A percentile compares a stretch with the other conserved stretches of the same genome.
phyloP scores from a whole-genome alignment of 1,140 invertebrate species.

The Heliconius congener region DNA sequence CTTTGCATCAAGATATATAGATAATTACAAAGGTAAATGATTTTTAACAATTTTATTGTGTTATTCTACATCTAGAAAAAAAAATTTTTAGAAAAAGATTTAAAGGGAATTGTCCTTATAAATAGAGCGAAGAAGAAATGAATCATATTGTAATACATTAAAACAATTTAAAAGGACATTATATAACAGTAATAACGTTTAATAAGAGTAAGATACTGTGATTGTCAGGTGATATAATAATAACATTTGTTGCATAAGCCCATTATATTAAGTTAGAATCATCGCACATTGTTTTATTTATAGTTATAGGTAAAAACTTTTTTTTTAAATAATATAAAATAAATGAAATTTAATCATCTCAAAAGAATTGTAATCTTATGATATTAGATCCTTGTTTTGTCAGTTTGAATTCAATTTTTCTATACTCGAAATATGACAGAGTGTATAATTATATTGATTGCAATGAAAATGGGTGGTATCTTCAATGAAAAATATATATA shows the following conservation, averaged over 20 bases:
- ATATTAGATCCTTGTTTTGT: too few species aligned
- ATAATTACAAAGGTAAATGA: too few species aligned
- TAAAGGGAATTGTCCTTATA: neutral
- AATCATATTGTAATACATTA: neutral
- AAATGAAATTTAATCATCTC: too few species aligned
- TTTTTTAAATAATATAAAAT: too few species aligned
- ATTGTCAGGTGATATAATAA: conserved; percentile 16
- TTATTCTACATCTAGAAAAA: neutral
- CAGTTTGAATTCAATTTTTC: too few species aligned
- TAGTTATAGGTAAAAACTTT: neutral
- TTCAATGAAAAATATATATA: too few species aligned
- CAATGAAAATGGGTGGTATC: too few species aligned
- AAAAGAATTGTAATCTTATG: too few species aligned
- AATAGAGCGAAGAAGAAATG: neutral
- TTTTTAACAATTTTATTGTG: too few species aligned
- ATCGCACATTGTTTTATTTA: neutral
- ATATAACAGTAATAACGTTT: neutral
- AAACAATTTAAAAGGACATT: neutral
- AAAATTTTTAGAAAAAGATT: neutral
- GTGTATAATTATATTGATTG: too few species aligned
- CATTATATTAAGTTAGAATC: neutral
- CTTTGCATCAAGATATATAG: too few species aligned
- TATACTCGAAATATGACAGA: too few species aligned
- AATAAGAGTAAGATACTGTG: neutral
- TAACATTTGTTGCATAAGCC: conserved; percentile 27